phyloP scores from a whole-genome alignment of 1,140 invertebrate genomes.

The Trichonephila inaurata region DNA sequence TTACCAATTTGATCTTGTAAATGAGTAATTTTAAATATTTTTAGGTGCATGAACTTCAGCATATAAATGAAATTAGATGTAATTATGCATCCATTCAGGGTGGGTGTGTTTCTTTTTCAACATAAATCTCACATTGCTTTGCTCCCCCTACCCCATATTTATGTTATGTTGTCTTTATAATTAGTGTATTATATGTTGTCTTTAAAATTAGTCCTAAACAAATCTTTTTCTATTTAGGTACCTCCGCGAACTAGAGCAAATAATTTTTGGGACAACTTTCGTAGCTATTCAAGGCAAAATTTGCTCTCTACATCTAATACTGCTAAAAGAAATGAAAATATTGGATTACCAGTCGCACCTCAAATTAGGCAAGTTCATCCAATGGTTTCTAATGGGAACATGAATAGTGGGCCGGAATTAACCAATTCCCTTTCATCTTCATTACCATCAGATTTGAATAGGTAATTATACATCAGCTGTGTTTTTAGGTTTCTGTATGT shows the following conservation, averaged over 20 bases:
- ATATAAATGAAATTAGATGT: too few species aligned
- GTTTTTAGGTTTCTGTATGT: too few species aligned
- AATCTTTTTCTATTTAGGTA: conserved; percentile 81
- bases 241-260: conserved; percentile 92
- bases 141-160: too few species aligned
- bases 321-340: conserved; percentile 66
- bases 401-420: background rate
- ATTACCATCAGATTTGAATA: background rate
- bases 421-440: background rate
- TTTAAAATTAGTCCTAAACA: too few species aligned
- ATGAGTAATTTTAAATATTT: too few species aligned
- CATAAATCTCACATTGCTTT: too few species aligned
- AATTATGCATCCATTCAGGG: too few species aligned
- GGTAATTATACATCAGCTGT: background rate
- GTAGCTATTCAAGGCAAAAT: conserved; percentile 92
- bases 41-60: too few species aligned
- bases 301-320: conserved; percentile 85
- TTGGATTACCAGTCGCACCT: conserved; percentile 34
- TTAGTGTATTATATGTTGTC: too few species aligned
- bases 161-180: too few species aligned
- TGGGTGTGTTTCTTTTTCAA: too few species aligned
- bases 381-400: conserved; percentile 58
- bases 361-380: conserved; percentile 59
- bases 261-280: conserved; percentile 95
- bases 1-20: too few species aligned